Conservation (phyloP, 2,888 invertebrate species). For the Emmelina monodactyla region DNA sequence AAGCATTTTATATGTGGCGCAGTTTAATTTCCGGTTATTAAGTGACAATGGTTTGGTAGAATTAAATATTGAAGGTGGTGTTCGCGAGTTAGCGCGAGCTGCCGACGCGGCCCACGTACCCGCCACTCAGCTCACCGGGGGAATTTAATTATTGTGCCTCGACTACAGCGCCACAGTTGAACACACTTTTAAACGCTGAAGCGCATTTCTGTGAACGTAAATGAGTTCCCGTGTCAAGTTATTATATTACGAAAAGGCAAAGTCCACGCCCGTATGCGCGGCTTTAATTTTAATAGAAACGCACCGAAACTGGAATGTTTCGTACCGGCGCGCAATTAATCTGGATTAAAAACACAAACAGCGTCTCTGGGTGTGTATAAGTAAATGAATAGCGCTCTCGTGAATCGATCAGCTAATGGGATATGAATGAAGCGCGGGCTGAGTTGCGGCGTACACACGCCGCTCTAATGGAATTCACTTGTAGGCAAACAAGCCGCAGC, state of each 20-base stretch:
- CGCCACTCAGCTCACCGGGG: conserved; percentile 42
- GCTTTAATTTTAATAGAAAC: background rate
- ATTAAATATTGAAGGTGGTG: conserved; percentile 57
- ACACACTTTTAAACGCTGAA: conserved; percentile 51
- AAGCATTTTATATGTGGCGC: too few relatives aligned
- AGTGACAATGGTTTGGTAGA: conserved; percentile 37
- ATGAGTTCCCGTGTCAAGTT: conserved; percentile 44
- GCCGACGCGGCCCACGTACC: conserved; percentile 51
- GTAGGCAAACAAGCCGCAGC: conserved; percentile 61
- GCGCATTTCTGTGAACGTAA: conserved; percentile 46
- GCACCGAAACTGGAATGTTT: background rate
- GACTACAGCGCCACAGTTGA: conserved; percentile 41
- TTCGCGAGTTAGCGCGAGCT: conserved; percentile 34
- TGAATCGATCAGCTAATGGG: conserved; percentile 62
- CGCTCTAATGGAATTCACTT: conserved; percentile 65
- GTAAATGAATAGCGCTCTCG: conserved; percentile 46
- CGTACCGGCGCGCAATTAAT: background rate
- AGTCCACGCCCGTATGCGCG: background rate
- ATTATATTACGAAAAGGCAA: conserved; percentile 30
- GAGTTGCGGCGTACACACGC: conserved; percentile 45
- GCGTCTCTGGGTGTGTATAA: conserved; percentile 18
- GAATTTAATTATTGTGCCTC: conserved; percentile 60
- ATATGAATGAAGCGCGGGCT: conserved; percentile 57
- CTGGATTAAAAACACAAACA: conserved; percentile 1
- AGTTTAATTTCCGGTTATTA: conserved; percentile 48